phyloP scores from a whole-genome alignment of 2,113 vertebrate genomes.

The Pedionomus torquatus region DNA sequence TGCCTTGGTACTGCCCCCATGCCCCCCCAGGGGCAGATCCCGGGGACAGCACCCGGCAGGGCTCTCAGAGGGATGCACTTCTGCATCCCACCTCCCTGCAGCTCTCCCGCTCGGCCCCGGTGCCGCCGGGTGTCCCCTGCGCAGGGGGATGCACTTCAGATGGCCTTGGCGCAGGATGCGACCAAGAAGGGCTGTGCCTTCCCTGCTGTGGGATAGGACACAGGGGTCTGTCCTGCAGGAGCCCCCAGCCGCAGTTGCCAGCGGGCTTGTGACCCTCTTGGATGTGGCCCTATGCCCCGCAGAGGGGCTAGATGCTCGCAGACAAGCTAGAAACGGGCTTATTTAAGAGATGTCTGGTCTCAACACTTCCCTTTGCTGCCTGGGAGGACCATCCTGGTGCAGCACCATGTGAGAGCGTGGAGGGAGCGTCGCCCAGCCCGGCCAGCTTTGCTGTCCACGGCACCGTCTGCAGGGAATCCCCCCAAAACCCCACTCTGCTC shows the following conservation, averaged over 20 bases:
- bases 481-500: not conserved
- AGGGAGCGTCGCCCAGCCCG: fast-evolving
- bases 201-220: not conserved
- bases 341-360: not conserved
- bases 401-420: fast-evolving
- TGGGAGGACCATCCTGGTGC: not conserved
- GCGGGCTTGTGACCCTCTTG: not conserved
- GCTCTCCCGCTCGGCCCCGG: not conserved
- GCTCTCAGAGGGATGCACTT: not conserved
- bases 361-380: not conserved
- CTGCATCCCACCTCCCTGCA: not conserved
- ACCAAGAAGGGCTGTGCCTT: not conserved
- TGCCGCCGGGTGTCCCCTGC: not conserved
- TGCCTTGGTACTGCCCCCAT: fast-evolving
- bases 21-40: not conserved
- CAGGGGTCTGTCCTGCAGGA: not conserved
- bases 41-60: not conserved
- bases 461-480: not conserved
- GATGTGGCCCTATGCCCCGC: not conserved
- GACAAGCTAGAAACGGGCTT: not conserved
- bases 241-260: not conserved
- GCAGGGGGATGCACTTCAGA: not conserved
- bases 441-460: not conserved
- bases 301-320: fast-evolving
- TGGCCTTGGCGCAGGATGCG: not conserved